Base-by-base conservation (phyloP, 2,888 invertebrate genomes). In the Osmoderma eremita region DNA sequence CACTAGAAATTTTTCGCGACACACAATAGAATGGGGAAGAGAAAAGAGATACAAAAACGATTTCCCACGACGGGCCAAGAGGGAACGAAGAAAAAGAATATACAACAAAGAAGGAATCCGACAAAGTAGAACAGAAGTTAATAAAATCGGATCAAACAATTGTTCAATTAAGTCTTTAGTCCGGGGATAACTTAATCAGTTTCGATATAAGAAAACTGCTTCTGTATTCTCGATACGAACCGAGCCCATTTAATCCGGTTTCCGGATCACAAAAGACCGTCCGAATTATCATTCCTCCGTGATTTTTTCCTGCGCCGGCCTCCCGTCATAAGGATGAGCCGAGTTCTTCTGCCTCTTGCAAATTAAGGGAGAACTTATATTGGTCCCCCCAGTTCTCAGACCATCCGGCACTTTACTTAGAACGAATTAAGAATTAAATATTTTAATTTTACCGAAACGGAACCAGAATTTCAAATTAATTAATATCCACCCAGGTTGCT, bases 141-240 rank as follows among this genome's bases (percentile, higher is more conserved):
- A 79, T 78, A 76, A 76, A 77, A 78, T 79, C 77, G 76, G 75
- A 78, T 79, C 80, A 79, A 79, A 79, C 80, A 79, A 78, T 79
- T 77, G 79, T 78, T 76, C 78, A 78, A 80, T 80, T 80, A 78
- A 78, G 77, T 77, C 77, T 76, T 76, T 74, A 76, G 68, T 63
- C 65, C 36, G 30, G 58, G 20, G 65, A 56, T 61, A 64, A 68
- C 68, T 64, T 68, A 68, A 68, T 68, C 68, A 68, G 61, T 68
- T 41, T 61, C 48, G 64, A 64, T 68, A 68, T 68, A 63, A 68
- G 68, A 63, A 67, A 64, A 64, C 63, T 51, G 53, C 63, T 53
- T 73, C 67, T 73, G 71, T 71, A 73, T 73, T 73, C 73, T 70
- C 70, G 67, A 67, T 68, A 72, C 69, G 71, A 63, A 68, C 67